Conservation (phyloP, 2,888 invertebrate species). For the Brenthis hecate region DNA sequence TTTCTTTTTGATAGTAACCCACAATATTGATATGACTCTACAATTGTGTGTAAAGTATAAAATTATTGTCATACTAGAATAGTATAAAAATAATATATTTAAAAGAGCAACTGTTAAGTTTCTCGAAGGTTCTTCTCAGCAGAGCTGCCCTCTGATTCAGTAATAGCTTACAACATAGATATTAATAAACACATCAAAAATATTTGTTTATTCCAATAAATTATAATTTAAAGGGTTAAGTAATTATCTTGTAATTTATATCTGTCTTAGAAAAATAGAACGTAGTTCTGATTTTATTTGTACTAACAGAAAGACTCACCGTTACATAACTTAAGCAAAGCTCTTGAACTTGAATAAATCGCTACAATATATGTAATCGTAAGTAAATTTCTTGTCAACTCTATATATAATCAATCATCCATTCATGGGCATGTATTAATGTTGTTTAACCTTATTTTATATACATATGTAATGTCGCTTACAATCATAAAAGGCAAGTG, state of each 20-base stretch:
- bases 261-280: conserved; percentile 1
- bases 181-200: too few relatives aligned
- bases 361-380: background rate
- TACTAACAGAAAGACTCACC: background rate
- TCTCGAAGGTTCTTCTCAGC: too few relatives aligned
- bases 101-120: too few relatives aligned
- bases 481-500: conserved; percentile 22
- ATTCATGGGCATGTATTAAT: conserved; percentile 12
- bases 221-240: too few relatives aligned
- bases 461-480: conserved; percentile 2
- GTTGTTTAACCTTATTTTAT: conserved; percentile 21
- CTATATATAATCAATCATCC: conserved; percentile 21
- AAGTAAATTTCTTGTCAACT: background rate
- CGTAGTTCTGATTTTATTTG: conserved; percentile 5
- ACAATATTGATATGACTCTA: too few relatives aligned
- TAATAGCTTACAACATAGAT: too few relatives aligned
- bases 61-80: too few relatives aligned
- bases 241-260: conserved; percentile 1
- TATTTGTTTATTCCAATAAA: too few relatives aligned
- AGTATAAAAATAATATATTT: too few relatives aligned
- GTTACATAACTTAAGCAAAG: background rate
- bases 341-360: conserved; percentile 1
- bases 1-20: too few relatives aligned
- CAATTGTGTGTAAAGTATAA: too few relatives aligned
- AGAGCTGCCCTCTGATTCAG: too few relatives aligned